These are phyloP conservation scores for Bathynomus jamesi DNA, from an alignment of 1,140 invertebrate genomes.

Conservation along the genomic window DNA sequence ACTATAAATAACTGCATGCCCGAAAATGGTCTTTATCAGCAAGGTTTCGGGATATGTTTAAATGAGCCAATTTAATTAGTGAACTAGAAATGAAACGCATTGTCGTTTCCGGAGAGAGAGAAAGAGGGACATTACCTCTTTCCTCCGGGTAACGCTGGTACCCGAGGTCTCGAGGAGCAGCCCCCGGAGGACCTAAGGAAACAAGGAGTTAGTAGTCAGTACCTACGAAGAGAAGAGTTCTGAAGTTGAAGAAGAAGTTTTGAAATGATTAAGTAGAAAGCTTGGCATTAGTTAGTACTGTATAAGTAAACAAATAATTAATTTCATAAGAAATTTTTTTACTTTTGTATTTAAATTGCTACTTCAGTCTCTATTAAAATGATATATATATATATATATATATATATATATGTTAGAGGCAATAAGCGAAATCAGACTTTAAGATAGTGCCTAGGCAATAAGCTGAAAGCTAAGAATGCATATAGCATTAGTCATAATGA, in stretches of 20 bases:
- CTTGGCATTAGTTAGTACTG: no score
- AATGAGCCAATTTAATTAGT: no score
- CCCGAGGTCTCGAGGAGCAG: conserved; percentile 30
- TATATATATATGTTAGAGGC: conserved; percentile 13
- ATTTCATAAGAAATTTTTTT: background rate
- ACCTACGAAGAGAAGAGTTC: background rate
- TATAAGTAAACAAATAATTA: background rate
- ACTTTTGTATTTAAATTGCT: background rate
- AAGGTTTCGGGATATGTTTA: no score
- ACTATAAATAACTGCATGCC: no score
- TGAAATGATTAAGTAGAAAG: no score
- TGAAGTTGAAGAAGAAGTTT: background rate
- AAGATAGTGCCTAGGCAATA: no score
- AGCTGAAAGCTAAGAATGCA: no score
- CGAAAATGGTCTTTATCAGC: no score
- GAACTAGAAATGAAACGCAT: no score
- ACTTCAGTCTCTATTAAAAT: background rate
- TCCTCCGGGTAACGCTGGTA: conserved; percentile 37
- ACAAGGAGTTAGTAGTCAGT: background rate
- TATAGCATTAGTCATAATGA: no score
- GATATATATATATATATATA: conserved; percentile 2
- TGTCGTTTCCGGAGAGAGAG: no score
- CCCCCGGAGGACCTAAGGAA: conserved; percentile 32
- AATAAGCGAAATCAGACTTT: no score
- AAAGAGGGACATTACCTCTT: conserved; percentile 35